Evolutionary conservation across 2,113 vertebrate genomes (phyloP).

Genomic region (Lucifuga dentata): DNA sequence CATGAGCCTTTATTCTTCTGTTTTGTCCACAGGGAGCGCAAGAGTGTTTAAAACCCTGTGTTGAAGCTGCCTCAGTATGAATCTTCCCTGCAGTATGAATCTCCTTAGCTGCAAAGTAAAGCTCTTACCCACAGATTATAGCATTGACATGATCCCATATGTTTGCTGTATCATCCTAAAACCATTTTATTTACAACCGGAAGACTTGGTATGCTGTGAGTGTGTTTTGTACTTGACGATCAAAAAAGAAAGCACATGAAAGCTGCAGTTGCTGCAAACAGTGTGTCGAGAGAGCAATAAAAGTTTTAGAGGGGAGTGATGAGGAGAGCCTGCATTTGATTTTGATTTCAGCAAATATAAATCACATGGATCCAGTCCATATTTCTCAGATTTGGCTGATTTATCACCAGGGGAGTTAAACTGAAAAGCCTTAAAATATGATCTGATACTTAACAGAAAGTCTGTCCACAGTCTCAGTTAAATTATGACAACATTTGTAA

Average conservation of each 20-base stretch:
- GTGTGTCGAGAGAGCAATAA: constrained; percentile 5
- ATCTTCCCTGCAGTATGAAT: constrained; percentile 6
- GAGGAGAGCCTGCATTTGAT: constrained; percentile 14
- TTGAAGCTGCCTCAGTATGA: background rate
- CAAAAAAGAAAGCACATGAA: constrained; percentile 6
- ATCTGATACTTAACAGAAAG: background rate
- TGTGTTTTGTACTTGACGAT: background rate
- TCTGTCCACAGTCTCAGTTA: too few relatives aligned
- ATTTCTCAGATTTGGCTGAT: background rate
- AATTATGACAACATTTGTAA: too few relatives aligned
- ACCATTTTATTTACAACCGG: background rate
- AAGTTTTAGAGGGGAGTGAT: background rate
- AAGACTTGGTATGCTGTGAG: background rate
- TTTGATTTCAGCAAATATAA: constrained; percentile 40
- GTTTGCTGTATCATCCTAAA: background rate
- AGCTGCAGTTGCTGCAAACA: background rate
- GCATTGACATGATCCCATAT: background rate
- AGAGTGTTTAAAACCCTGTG: constrained; percentile 20
- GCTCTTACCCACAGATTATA: background rate
- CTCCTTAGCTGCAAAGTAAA: background rate
- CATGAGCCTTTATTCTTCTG: background rate
- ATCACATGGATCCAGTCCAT: constrained; percentile 2
- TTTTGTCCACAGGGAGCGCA: constrained; percentile 56
- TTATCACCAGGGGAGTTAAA: constrained; percentile 3
- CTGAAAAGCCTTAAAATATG: background rate